Base-by-base conservation (phyloP, 1,140 invertebrate species). In the Ceratina calcarata region DNA sequence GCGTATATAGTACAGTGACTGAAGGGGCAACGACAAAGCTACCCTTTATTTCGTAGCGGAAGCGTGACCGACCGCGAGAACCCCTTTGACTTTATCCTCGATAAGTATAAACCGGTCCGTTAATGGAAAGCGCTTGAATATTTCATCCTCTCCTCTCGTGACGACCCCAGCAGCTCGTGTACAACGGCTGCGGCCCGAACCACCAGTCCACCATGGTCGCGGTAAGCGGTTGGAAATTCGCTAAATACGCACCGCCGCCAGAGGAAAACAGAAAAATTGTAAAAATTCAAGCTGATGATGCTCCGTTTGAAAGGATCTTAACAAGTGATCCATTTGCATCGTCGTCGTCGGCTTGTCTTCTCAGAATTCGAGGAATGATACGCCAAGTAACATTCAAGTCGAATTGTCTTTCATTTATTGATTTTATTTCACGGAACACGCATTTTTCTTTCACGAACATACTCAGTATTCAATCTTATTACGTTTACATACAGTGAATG, bases 41-140 rank as follows among this genome's bases (percentile, higher is more conserved):
- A 80, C 85, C 73, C 82, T 80, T 82, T 82, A 86, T 86, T 86
- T 71, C 24, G 60, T 85, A 81, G 76, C 66, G 81, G 83, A 82
- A 89, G 82, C 88, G 88, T 88, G 88, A 89, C 89, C 89, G 85
- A 81, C 64, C 76, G 70, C 27, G 76, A 60, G 80, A 88, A 90
- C 90, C 89, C 90, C 91, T 92, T 91, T 90, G 88, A 90, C 90
- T 91, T 89, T 87, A 89, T 89, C 90, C 89, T 86, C 86, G 86
- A 91, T 91, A 91, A 91, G 91, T 91, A 91, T 87, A 88, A 91
- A 91, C 89, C 89, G 86, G 83, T 83, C 82, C 87, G 89, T 91
- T 92, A 92, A 92, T 92, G 91, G 90, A 92, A 91, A 91, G 87
- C 90, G 83, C 85, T 88, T 92, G 87, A 92, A 92, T 91, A 90